Evolutionary conservation across 2,113 vertebrate genomes (phyloP).

Genomic region (Elephantulus edwardii): DNA sequence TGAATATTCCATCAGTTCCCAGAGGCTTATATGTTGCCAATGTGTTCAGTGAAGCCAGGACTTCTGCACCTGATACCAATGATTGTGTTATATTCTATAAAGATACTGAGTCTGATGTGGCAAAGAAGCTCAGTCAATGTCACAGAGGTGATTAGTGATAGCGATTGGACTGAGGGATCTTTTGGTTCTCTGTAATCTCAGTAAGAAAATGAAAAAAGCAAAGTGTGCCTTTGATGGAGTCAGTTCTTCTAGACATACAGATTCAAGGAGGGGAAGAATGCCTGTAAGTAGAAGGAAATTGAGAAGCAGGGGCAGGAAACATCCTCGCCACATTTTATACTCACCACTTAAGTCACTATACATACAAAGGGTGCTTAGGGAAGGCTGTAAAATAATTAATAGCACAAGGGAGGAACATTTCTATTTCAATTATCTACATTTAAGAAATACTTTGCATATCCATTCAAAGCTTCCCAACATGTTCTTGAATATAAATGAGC

Average conservation of each 20-base stretch:
- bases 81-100: too few species aligned
- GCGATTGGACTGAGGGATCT: background rate
- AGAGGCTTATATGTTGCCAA: too few species aligned
- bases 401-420: conserved; percentile 60
- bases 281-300: background rate
- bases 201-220: background rate
- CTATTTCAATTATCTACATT: conserved; percentile 68
- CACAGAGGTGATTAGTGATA: background rate
- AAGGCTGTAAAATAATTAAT: conserved; percentile 70
- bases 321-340: conserved; percentile 13
- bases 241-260: background rate
- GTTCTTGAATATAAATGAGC: conserved; percentile 67
- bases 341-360: conserved; percentile 38
- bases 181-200: background rate
- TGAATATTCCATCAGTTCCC: too few species aligned
- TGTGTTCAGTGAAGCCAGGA: too few species aligned
- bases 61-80: too few species aligned
- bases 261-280: background rate
- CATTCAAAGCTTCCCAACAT: conserved; percentile 34
- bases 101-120: background rate
- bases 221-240: background rate
- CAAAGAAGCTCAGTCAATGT: background rate
- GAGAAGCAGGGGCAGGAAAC: background rate
- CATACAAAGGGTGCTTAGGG: conserved; percentile 50
- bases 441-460: conserved; percentile 72